Percentiles rank a stretch among this genome's conserved stretches.
These are phyloP conservation scores for Ichneumoninae sp. DNA, from an alignment of 2,888 invertebrate genomes.

Conservation along the genomic window DNA sequence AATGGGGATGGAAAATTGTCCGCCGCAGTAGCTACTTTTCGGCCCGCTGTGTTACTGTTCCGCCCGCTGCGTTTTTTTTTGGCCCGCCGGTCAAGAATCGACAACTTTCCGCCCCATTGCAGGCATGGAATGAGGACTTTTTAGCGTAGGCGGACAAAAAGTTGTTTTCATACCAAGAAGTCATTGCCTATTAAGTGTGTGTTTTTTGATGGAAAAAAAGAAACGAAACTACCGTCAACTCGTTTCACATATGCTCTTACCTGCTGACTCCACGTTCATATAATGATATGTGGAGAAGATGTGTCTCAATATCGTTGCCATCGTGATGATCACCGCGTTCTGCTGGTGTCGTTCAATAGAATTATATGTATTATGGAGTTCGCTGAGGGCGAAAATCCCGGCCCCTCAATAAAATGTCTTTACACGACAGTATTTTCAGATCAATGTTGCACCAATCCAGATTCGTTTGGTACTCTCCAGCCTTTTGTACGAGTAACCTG, in stretches of 20 bases:
- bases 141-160: too few relatives aligned
- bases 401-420: not conserved
- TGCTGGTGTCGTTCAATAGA: constrained; percentile 16
- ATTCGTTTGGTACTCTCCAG: not conserved
- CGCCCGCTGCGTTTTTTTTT: too few relatives aligned
- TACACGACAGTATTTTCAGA: not conserved
- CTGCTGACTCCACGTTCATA: constrained; percentile 79
- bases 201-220: not conserved
- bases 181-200: not conserved
- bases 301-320: constrained; percentile 77
- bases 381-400: not conserved
- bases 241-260: constrained; percentile 68
- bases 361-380: constrained; percentile 1
- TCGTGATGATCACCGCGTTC: constrained; percentile 60
- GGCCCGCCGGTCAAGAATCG: too few relatives aligned
- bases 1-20: too few relatives aligned
- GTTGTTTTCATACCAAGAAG: too few relatives aligned
- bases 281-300: constrained; percentile 74
- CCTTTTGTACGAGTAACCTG: not conserved
- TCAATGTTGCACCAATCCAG: not conserved
- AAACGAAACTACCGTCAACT: not conserved
- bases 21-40: too few relatives aligned
- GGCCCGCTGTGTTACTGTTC: too few relatives aligned
- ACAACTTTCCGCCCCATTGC: too few relatives aligned
- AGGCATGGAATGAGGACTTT: too few relatives aligned